Conservation (phyloP, 2,888 invertebrate genomes). For the Mythimna lalbum region DNA sequence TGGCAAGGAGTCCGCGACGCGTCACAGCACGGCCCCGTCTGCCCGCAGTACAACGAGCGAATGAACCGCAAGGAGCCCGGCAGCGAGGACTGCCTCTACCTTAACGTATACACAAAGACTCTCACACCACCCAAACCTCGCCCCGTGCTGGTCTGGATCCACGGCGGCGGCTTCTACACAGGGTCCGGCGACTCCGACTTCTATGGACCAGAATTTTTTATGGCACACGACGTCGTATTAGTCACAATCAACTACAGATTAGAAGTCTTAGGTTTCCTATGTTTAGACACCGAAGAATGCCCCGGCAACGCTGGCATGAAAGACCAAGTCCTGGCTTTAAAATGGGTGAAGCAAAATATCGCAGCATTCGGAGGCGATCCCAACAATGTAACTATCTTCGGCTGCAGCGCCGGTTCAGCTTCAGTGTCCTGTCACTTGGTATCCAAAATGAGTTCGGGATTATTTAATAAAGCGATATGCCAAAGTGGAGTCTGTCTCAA, state of each 20-base stretch:
- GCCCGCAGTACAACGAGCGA: constrained; percentile 87
- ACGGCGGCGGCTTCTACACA: constrained; percentile 88
- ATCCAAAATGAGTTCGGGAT: constrained; percentile 83
- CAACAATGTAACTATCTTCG: constrained; percentile 85
- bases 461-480: constrained; percentile 87
- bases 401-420: constrained; percentile 87
- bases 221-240: constrained; percentile 82
- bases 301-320: constrained; percentile 88
- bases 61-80: constrained; percentile 88
- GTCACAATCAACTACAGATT: constrained; percentile 88
- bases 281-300: constrained; percentile 85
- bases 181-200: constrained; percentile 87
- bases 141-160: constrained; percentile 89
- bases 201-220: constrained; percentile 87
- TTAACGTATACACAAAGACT: constrained; percentile 92
- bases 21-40: constrained; percentile 82
- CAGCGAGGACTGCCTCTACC: constrained; percentile 92
- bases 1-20: constrained; percentile 84
- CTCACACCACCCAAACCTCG: constrained; percentile 67
- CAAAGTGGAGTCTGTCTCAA: constrained; percentile 87
- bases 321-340: constrained; percentile 87
- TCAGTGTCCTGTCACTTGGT: constrained; percentile 82
- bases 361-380: constrained; percentile 83
- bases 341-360: constrained; percentile 87
- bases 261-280: constrained; percentile 87